phyloP scores from a whole-genome alignment of 2,797 vertebrate species.

The Phyllotis vaccarum region DNA sequence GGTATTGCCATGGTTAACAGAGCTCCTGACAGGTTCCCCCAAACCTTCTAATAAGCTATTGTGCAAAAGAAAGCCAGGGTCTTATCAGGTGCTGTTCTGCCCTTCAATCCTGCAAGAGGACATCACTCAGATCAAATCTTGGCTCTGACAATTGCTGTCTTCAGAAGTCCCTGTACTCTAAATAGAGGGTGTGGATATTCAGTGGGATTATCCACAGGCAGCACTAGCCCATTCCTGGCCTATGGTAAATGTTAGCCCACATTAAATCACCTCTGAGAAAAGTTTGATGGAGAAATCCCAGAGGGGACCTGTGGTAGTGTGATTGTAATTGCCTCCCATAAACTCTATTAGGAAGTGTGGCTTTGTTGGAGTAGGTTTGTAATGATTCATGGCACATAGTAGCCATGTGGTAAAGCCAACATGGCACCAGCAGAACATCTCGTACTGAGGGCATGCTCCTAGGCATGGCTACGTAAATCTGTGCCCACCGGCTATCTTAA shows the following conservation, averaged over 20 bases:
- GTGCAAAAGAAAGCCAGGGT: background rate
- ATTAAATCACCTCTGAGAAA: background rate
- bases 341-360: background rate
- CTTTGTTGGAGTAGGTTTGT: background rate
- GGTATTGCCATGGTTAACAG: conserved; percentile 3
- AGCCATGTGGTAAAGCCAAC: no score
- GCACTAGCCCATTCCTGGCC: background rate
- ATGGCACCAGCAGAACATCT: no score
- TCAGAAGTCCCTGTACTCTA: background rate
- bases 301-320: background rate
- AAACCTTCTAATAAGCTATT: background rate
- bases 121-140: background rate
- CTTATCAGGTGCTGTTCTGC: background rate
- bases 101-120: no score
- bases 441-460: no score
- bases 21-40: background rate
- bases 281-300: background rate
- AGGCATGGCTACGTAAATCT: no score
- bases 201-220: background rate
- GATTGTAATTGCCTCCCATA: background rate
- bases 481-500: no score
- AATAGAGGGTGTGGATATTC: background rate
- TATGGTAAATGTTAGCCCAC: background rate
- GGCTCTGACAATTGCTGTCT: background rate
- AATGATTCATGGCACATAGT: no score